Conservation (phyloP, 2,113 vertebrate species). For the Chinchilla lanigera region DNA sequence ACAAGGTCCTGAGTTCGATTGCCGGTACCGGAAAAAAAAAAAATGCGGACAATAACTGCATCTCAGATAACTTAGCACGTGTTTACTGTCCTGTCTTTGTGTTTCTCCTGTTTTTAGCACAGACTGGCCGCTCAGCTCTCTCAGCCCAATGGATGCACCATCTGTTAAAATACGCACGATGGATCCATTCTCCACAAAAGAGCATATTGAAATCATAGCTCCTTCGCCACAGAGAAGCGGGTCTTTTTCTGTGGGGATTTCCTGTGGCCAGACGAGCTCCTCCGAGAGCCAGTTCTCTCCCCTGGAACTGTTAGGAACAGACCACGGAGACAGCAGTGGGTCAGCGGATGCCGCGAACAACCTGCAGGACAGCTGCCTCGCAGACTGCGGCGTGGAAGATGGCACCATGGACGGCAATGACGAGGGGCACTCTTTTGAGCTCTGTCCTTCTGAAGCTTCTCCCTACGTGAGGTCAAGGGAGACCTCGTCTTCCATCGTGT, state of each 20-base stretch:
- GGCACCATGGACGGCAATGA: slow-evolving; percentile 86
- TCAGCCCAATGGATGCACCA: slow-evolving; percentile 92
- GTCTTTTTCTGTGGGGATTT: slow-evolving; percentile 83
- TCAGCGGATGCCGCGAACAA: slow-evolving; percentile 72
- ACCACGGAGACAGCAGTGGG: slow-evolving; percentile 69
- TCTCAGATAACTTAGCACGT: neutral
- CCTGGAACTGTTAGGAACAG: slow-evolving; percentile 78
- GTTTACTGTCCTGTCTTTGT: neutral
- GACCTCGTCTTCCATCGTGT: slow-evolving; percentile 97
- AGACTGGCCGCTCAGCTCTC: slow-evolving; percentile 96
- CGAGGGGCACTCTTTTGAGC: slow-evolving; percentile 88
- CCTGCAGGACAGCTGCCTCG: slow-evolving; percentile 90
- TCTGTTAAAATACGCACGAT: slow-evolving; percentile 94
- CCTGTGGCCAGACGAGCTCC: slow-evolving; percentile 84
- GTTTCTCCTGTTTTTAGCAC: slow-evolving; percentile 85
- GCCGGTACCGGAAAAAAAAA: too few relatives aligned
- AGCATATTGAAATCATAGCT: slow-evolving; percentile 86
- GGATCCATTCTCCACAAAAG: slow-evolving; percentile 87
- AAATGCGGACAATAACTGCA: neutral
- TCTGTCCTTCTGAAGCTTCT: slow-evolving; percentile 85
- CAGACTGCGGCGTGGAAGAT: slow-evolving; percentile 88
- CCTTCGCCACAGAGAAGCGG: slow-evolving; percentile 68
- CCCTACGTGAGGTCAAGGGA: slow-evolving; percentile 86
- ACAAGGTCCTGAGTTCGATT: too few relatives aligned
- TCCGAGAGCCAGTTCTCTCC: slow-evolving; percentile 85